Conservation (phyloP, 2,113 vertebrate genomes). For the Etheostoma spectabile region DNA sequence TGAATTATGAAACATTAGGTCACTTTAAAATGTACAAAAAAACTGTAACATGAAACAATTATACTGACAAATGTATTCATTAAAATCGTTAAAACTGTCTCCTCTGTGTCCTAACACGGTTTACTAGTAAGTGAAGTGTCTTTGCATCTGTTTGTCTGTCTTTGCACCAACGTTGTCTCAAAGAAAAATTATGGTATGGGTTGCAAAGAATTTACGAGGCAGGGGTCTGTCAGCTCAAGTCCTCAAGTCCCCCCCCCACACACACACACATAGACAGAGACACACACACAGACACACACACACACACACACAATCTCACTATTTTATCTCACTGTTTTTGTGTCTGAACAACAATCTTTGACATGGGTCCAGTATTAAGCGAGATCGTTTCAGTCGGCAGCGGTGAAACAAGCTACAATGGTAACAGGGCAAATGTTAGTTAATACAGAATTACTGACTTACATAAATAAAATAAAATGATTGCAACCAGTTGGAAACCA, state of each 20-base stretch:
- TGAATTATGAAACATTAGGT: neutral
- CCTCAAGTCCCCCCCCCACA: neutral
- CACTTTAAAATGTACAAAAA: neutral
- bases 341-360: too few species aligned
- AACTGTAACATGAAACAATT: neutral
- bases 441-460: too few species aligned
- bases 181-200: neutral
- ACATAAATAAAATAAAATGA: too few species aligned
- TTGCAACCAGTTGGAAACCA: too few species aligned
- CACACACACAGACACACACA: neutral
- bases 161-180: neutral
- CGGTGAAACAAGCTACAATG: neutral
- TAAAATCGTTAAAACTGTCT: neutral
- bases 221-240: neutral
- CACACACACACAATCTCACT: neutral
- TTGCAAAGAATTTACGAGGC: neutral
- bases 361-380: too few species aligned
- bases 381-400: too few species aligned
- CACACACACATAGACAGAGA: neutral
- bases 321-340: too few species aligned
- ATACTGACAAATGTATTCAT: neutral
- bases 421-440: too few species aligned
- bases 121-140: neutral
- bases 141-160: neutral
- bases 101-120: neutral